These are phyloP conservation scores for Eriosoma lanigerum DNA, from an alignment of 1,140 invertebrate genomes.

Conservation along the genomic window DNA sequence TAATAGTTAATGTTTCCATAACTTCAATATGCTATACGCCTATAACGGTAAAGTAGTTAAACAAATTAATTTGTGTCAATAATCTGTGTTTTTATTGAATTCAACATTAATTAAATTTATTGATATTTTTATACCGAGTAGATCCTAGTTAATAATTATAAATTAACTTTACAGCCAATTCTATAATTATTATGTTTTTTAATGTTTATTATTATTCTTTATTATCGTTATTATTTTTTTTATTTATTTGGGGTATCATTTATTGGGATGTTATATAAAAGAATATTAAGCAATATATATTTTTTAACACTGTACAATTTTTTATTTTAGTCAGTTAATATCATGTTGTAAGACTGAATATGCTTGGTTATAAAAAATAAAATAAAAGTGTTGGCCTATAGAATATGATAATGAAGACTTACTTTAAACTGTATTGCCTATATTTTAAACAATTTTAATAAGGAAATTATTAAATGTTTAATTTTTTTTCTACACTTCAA, in stretches of 20 bases:
- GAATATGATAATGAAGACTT: background rate
- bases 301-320: constrained; percentile 16
- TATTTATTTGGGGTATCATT: constrained; percentile 4
- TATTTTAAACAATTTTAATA: constrained; percentile 4
- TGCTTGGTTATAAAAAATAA: constrained; percentile 2
- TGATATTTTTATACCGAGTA: background rate
- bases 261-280: constrained; percentile 3
- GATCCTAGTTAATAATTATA: background rate
- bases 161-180: background rate
- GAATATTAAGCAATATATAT: background rate
- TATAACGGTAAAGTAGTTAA: too few species aligned
- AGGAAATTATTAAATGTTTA: background rate
- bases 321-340: constrained; percentile 20
- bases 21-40: too few species aligned
- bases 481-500: background rate
- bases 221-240: background rate
- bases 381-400: background rate
- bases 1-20: constrained; percentile 7
- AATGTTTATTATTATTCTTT: background rate
- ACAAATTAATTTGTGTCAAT: background rate
- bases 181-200: background rate
- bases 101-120: background rate
- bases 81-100: background rate
- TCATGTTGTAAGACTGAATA: constrained; percentile 38
- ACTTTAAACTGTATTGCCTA: background rate